Evolutionary conservation across 2,113 vertebrate species (phyloP).

Genomic region (Aphelocoma coerulescens): DNA sequence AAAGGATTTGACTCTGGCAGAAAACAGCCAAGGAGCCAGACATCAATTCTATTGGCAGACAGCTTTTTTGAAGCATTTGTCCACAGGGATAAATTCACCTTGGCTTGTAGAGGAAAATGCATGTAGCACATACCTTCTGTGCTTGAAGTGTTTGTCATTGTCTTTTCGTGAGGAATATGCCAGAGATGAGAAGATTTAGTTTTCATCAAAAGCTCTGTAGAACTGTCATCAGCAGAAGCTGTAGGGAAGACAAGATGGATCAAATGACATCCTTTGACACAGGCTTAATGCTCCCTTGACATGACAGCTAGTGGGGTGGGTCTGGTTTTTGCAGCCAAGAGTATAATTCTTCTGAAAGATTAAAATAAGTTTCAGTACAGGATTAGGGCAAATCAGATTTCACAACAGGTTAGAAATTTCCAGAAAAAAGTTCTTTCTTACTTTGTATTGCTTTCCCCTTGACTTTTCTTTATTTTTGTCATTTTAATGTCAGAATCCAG

Average conservation of each 20-base stretch:
- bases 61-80: not conserved
- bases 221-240: not conserved
- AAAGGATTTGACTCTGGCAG: not conserved
- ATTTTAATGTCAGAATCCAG: not conserved
- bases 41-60: not conserved
- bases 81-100: not conserved
- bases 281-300: not conserved
- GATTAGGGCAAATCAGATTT: not conserved
- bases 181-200: not conserved
- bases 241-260: not conserved
- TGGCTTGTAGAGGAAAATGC: not conserved
- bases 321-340: constrained; percentile 6
- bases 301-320: not conserved
- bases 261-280: not conserved
- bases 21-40: not conserved
- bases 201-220: not conserved
- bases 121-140: not conserved
- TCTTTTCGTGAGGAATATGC: not conserved
- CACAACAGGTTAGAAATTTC: not conserved
- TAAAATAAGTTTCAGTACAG: not conserved
- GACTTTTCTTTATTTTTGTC: not conserved
- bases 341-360: not conserved
- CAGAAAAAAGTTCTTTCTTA: not conserved
- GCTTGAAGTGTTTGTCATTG: not conserved
- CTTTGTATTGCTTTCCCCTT: not conserved